Evolutionary conservation across 2,113 vertebrate genomes (phyloP).

Genomic region (Sorex araneus): DNA sequence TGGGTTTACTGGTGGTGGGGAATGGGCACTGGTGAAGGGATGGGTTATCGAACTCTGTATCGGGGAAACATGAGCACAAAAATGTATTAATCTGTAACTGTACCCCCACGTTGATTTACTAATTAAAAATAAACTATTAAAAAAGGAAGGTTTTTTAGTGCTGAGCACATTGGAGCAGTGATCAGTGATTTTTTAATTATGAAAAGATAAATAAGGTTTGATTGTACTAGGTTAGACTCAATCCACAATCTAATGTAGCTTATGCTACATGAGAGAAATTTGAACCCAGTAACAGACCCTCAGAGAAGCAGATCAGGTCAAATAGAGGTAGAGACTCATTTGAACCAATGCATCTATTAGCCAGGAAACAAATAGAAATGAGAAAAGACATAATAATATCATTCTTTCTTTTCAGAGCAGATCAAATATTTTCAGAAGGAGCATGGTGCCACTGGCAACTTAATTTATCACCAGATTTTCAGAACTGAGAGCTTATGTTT

Average conservation of each 20-base stretch:
- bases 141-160: no score
- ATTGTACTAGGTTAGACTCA: neutral
- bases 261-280: neutral
- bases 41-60: no score
- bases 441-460: rapidly evolving
- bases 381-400: neutral
- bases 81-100: no score
- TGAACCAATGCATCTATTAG: neutral
- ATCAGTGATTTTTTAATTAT: neutral
- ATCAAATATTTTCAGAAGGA: neutral
- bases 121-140: no score
- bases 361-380: neutral
- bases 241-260: neutral
- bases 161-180: no score
- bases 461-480: neutral
- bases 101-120: no score
- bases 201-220: neutral
- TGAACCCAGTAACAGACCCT: neutral
- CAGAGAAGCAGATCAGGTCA: neutral
- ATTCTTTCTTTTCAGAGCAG: neutral
- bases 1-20: no score
- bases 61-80: no score
- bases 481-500: neutral
- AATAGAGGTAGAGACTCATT: neutral
- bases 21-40: no score